Evolutionary conservation across 1,140 invertebrate genomes (phyloP).

Genomic region (Nilaparvata lugens): DNA sequence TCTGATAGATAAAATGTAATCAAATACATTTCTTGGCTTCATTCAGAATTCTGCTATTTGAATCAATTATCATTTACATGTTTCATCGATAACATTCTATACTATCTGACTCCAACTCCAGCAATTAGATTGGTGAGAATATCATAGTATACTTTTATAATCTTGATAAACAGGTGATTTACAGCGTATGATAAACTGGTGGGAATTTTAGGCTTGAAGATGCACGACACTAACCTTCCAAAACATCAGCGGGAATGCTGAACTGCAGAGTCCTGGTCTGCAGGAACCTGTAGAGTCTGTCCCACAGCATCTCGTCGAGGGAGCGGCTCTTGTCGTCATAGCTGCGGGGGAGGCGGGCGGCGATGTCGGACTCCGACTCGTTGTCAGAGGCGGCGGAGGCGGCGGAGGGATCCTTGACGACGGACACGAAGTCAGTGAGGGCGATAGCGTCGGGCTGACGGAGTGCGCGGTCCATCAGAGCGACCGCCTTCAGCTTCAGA

Average conservation of each 20-base stretch:
- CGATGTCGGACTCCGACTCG: conserved; percentile 45
- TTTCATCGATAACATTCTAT: too few species aligned
- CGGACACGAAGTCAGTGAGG: conserved; percentile 56
- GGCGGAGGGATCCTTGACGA: conserved; percentile 42
- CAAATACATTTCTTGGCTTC: too few species aligned
- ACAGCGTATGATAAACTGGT: too few species aligned
- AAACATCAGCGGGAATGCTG: conserved; percentile 22
- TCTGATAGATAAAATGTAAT: too few species aligned
- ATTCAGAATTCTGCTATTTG: too few species aligned
- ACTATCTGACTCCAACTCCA: too few species aligned
- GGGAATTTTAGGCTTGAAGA: too few species aligned
- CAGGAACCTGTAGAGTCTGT: conserved; percentile 61
- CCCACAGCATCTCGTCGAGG: conserved; percentile 60
- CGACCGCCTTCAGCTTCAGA: conserved; percentile 62
- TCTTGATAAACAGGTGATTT: too few species aligned
- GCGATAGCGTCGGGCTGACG: conserved; percentile 47
- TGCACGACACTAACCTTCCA: conserved; percentile 3
- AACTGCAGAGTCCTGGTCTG: conserved; percentile 64
- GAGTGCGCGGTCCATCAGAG: conserved; percentile 55
- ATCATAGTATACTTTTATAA: too few species aligned
- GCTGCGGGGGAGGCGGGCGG: conserved; percentile 57
- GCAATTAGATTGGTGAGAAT: too few species aligned
- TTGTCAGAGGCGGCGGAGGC: conserved; percentile 22
- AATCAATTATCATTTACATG: too few species aligned
- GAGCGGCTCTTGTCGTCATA: conserved; percentile 57